Evolutionary conservation across 2,797 vertebrate species (phyloP), one percentile per base, ranked within the genome.

Genomic region (Eupleurogrammus muticus): DNA sequence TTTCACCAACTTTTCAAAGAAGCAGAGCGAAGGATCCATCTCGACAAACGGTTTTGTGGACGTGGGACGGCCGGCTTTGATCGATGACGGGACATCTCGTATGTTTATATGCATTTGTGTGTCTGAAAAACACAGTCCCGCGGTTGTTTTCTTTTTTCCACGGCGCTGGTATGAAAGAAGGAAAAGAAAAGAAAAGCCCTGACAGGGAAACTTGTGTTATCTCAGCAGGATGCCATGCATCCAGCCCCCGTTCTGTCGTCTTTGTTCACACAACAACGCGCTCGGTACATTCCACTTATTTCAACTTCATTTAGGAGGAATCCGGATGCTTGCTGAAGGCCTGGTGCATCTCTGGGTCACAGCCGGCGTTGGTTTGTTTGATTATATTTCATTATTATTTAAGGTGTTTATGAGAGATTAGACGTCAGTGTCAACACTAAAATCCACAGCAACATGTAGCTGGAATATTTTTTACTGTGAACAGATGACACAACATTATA

Each of bases 191-290:
- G 73, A 60, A 32, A 75, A 68, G 73, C 62, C 50, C 53, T 80
- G 72, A 80, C 81, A 81, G 76, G 61, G 57, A 78, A 81, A 80
- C 84, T 82, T 81, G 82, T 89, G 84, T 91, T 70, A 83, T 90
- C 90, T 87, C 89, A 83, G 86, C 88, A 66, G 82, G 92, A 82
- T 54, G 34, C 64, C 58, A 16, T 46, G 51, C 76, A 56, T 77
- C 76, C 28, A 59, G 54, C 70, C 79, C 42, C 34, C 52, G 65
- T 73, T 66, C 62, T 47, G 66, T 67, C 42, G 10, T 57, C 19
- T 84, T 82, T 85, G 63, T 80, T 83, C 77, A 23, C 55, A 65
- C 59, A 67, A 78, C 71, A 86, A 61, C 79, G 49, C 76, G 67
- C 58, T 87, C 66, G 66, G 73, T 63, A 66, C 47, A 64, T 79